Base-by-base conservation (phyloP, 1,140 invertebrate species). In the Aphidius gifuensis region DNA sequence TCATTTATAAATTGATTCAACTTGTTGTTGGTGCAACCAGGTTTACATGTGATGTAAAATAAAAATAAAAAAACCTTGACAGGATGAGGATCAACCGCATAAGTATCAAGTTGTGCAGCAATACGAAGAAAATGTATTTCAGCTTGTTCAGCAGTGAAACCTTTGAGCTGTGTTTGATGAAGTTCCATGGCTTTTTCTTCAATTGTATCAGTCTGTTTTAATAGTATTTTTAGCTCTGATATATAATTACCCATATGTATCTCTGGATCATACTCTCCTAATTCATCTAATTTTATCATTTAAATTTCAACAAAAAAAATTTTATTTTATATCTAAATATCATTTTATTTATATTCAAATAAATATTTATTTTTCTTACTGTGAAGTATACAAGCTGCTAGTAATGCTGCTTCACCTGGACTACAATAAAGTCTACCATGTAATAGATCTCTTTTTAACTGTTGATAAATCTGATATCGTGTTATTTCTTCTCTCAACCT, bases 41-140 rank as follows among this genome's bases (percentile, higher is more conserved):
- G 16, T 16, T 16, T 16, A 7, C 8, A 21, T 42, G 11, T 16
- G 53, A 40, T 7, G 1, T 16, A 16, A 16, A 16, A 16, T 16
- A 16, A 48, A 58, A 32, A 32, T 32, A 32, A 32, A 3, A n/a
- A 32, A 32, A 95, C 94, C 86, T 98, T 98, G n/a, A 98, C 95
- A 57, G 93, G 92, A 85, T 98, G 94, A 3, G 96, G 97, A 83
- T 99, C 96, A 40, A 98, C 91, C 9, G 96, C 97, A 75, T 98
- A 99, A 0, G 96, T 97, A 72, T 98, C 96, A 45, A 98, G 83
- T 60, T 90, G 86, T 42, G 91, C 90, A 21, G 95, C 93, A 71
- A 94, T 89, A 78, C 90, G 91, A 40, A 97, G 83, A 77, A 97
- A 97, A 64, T 88, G 86, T 40, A 85, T 86, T 81, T 96, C 94